Evolutionary conservation across 1,140 invertebrate genomes (phyloP).

Genomic region (Periplaneta americana): DNA sequence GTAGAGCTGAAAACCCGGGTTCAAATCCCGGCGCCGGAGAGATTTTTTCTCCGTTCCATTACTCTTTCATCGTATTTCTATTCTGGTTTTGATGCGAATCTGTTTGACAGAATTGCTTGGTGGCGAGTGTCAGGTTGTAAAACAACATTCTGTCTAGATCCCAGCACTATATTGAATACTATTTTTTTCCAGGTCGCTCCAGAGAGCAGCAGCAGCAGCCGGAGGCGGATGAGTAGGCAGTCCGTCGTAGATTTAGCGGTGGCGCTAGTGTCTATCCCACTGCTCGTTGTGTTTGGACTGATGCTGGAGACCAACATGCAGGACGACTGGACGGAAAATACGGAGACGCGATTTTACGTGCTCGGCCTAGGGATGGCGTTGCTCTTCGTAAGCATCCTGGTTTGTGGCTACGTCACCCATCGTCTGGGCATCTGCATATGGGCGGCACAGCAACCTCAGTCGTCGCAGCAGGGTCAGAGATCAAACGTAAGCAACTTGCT

Average conservation of each 20-base stretch:
- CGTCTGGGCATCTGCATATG: conserved; percentile 15
- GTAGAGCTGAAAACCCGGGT: too few species aligned
- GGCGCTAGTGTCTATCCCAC: conserved; percentile 10
- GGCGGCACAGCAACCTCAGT: background rate
- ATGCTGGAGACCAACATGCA: conserved; percentile 14
- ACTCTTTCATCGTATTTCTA: too few species aligned
- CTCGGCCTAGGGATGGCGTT: conserved; percentile 13
- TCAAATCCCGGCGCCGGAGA: too few species aligned
- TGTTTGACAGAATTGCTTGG: too few species aligned
- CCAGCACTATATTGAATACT: too few species aligned
- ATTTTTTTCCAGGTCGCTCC: too few species aligned
- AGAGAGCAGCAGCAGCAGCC: too few species aligned
- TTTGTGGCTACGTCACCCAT: conserved; percentile 16
- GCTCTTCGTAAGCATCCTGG: conserved; percentile 6
- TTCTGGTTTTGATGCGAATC: too few species aligned
- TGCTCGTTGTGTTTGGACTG: conserved; percentile 17
- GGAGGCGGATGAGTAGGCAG: background rate
- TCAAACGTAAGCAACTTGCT: background rate
- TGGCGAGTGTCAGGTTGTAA: too few species aligned
- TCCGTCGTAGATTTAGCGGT: conserved; percentile 11
- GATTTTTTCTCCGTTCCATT: too few species aligned
- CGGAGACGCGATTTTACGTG: conserved; percentile 8
- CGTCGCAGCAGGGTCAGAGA: background rate
- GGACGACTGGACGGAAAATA: conserved; percentile 1
- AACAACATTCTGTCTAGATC: too few species aligned